Conservation (phyloP, 2,888 invertebrate species). For the Fragum whitleyi region DNA sequence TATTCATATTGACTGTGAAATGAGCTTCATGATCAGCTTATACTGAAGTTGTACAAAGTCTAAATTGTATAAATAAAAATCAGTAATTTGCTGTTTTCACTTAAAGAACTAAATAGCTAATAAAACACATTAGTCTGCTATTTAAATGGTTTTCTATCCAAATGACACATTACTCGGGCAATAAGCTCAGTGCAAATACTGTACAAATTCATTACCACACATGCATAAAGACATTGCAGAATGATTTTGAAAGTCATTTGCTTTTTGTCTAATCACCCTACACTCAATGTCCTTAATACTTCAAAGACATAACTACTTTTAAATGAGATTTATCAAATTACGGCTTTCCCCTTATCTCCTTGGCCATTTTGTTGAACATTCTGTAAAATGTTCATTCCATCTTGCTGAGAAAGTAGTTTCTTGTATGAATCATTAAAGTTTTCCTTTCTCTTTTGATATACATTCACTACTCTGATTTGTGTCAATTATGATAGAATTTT, state of each 20-base stretch:
- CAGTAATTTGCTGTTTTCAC: too few species aligned
- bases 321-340: conserved; percentile 8
- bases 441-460: too few species aligned
- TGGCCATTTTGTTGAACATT: background rate
- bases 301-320: conserved; percentile 1
- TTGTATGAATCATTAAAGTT: too few species aligned
- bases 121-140: background rate
- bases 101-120: too few species aligned
- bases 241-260: conserved; percentile 10
- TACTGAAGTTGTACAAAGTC: too few species aligned
- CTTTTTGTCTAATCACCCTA: conserved; percentile 3
- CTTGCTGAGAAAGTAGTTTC: too few species aligned
- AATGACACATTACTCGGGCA: background rate
- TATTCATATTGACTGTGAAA: too few species aligned
- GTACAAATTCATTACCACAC: conserved; percentile 2
- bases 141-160: background rate
- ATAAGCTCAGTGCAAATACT: background rate
- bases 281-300: conserved; percentile 6
- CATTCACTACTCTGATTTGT: too few species aligned
- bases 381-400: too few species aligned
- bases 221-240: background rate
- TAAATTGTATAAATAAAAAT: too few species aligned
- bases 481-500: too few species aligned
- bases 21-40: too few species aligned
- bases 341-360: background rate